Conservation (phyloP, 92 coral and sea anemone genomes). For the Palythoa grandis region DNA sequence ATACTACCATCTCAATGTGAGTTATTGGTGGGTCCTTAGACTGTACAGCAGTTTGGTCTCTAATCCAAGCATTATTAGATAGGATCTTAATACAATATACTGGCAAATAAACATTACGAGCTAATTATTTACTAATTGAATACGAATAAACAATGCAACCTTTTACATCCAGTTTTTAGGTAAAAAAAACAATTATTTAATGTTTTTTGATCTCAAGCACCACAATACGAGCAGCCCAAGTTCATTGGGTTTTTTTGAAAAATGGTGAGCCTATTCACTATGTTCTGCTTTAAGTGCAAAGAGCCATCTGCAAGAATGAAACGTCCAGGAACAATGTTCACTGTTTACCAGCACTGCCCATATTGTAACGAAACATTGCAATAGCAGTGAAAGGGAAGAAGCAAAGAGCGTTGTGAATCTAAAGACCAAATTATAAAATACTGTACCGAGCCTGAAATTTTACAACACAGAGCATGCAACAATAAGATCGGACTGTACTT, state of each 20-base stretch:
- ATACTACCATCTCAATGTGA: neutral
- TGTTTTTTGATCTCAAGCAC: conserved; percentile 18
- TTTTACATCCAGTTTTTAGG: too few relatives aligned
- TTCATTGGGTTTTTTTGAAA: conserved; percentile 59
- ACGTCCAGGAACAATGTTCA: conserved; percentile 70
- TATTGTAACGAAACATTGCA: conserved; percentile 42
- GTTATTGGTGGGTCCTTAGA: conserved; percentile 2
- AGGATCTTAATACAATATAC: neutral
- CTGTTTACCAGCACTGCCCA: conserved; percentile 57
- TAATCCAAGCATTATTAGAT: neutral
- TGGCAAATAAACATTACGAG: neutral
- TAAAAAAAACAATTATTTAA: neutral
- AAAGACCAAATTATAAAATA: too few relatives aligned
- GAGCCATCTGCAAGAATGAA: conserved; percentile 30
- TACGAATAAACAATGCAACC: neutral
- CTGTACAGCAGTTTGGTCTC: neutral
- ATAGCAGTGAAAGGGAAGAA: too few relatives aligned
- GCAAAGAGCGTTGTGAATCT: too few relatives aligned
- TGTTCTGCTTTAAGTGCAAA: conserved; percentile 73
- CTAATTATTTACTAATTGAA: conserved; percentile 3
- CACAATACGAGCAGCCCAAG: conserved; percentile 49
- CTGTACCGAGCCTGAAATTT: too few relatives aligned
- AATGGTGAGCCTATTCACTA: conserved; percentile 54
- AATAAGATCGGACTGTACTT: too few relatives aligned
- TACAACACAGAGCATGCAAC: too few relatives aligned